These are phyloP conservation scores for Theonella swinhoei DNA, from an alignment of 37 sponge, comb jelly and placozoan genomes.

Conservation along the genomic window DNA sequence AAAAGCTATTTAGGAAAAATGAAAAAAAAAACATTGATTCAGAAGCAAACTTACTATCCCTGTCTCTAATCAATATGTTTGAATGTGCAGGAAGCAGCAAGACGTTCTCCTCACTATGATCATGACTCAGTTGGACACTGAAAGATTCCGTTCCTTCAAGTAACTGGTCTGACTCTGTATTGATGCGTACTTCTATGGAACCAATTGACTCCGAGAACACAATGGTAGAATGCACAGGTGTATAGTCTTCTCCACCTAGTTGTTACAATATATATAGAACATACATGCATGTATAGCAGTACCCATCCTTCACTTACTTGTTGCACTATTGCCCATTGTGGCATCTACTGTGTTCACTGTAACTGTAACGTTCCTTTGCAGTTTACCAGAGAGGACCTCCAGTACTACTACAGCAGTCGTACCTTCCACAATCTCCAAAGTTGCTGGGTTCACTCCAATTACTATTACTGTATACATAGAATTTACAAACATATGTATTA, in stretches of 20 bases:
- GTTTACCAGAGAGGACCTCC: neutral
- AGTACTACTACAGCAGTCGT: neutral
- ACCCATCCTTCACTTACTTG: neutral
- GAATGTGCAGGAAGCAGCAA: neutral
- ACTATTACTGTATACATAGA: neutral
- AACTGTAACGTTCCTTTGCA: neutral
- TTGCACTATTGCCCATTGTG: neutral
- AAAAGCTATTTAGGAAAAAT: too few relatives aligned
- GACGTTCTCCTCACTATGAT: neutral
- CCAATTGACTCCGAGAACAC: neutral
- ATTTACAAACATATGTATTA: too few relatives aligned
- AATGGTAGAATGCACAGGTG: neutral
- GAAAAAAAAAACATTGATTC: too few relatives aligned
- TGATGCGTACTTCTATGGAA: neutral
- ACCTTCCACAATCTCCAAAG: neutral
- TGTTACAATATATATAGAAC: neutral
- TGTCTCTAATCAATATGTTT: neutral
- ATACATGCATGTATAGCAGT: neutral
- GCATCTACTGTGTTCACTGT: neutral
- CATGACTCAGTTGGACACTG: neutral
- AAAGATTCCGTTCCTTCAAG: neutral
- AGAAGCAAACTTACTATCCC: neutral
- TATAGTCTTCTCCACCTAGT: neutral
- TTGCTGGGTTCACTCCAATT: neutral
- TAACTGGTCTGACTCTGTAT: neutral